phyloP scores from a whole-genome alignment of 2,888 invertebrate genomes.

The Lypha dubia region DNA sequence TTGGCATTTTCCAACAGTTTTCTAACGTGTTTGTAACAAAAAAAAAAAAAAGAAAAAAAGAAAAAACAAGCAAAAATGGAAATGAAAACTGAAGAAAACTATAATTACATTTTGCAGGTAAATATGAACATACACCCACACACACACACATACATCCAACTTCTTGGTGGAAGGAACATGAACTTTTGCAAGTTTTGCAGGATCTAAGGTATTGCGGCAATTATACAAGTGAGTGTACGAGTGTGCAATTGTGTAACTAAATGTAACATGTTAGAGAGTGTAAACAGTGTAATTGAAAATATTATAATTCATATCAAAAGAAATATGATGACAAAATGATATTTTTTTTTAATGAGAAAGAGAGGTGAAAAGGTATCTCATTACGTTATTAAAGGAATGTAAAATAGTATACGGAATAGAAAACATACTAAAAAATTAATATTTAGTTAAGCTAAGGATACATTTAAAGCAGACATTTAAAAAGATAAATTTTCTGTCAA shows the following conservation, averaged over 20 bases:
- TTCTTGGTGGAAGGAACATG: conserved; percentile 5
- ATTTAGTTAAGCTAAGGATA: neutral
- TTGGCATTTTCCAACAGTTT: conserved; percentile 51
- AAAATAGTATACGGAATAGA: neutral
- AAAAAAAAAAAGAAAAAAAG: too few species aligned
- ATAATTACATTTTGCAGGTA: conserved; percentile 51
- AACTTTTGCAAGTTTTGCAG: conserved; percentile 15
- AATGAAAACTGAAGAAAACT: conserved; percentile 34
- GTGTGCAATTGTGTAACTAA: neutral
- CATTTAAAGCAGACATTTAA: neutral
- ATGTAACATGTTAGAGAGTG: conserved; percentile 30
- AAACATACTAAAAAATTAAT: neutral
- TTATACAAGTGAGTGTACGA: neutral
- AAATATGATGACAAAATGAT: conserved; percentile 50
- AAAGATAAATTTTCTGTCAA: neutral
- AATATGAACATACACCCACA: neutral
- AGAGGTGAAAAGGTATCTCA: conserved; percentile 38
- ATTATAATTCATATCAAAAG: conserved; percentile 58
- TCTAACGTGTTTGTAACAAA: conserved; percentile 25
- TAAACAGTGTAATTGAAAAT: conserved; percentile 64
- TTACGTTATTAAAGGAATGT: neutral
- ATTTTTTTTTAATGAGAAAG: conserved; percentile 31
- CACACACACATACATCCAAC: too few species aligned
- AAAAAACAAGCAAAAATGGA: neutral
- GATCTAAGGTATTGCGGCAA: conserved; percentile 3